These are phyloP conservation scores for Troides oblongomaculatus DNA, from an alignment of 2,888 invertebrate species.

Conservation along the genomic window DNA sequence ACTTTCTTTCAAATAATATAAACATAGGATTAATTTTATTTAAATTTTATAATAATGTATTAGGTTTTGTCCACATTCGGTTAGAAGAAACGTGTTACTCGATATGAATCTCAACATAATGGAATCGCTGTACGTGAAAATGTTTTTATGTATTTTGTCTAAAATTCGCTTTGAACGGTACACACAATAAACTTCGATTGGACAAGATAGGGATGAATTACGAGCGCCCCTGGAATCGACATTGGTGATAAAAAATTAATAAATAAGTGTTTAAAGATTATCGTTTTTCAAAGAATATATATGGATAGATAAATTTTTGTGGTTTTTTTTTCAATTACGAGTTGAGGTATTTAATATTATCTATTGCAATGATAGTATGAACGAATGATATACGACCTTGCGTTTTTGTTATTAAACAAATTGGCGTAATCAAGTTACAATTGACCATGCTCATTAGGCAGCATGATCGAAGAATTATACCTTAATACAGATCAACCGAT, in stretches of 20 bases:
- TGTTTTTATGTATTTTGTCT: conserved; percentile 11
- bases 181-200: conserved; percentile 12
- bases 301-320: background rate
- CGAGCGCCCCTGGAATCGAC: background rate
- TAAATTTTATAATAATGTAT: background rate
- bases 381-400: background rate
- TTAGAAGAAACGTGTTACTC: background rate
- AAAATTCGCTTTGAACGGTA: conserved; percentile 2
- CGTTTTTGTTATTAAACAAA: background rate
- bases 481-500: background rate
- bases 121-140: conserved; percentile 8
- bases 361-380: background rate
- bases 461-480: too few relatives aligned
- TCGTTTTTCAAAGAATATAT: background rate
- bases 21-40: background rate
- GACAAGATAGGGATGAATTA: conserved; percentile 6
- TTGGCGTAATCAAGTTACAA: background rate
- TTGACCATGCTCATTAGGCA: background rate
- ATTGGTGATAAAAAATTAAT: conserved; percentile 4
- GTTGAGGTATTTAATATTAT: background rate
- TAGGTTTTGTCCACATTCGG: background rate
- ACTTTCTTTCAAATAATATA: too few relatives aligned
- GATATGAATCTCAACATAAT: conserved; percentile 8
- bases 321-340: background rate
- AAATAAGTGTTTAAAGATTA: conserved; percentile 3